Evolutionary conservation across 2,113 vertebrate species (phyloP), one percentile per base, ranked within the genome.

Genomic region (Perccottus glenii): DNA sequence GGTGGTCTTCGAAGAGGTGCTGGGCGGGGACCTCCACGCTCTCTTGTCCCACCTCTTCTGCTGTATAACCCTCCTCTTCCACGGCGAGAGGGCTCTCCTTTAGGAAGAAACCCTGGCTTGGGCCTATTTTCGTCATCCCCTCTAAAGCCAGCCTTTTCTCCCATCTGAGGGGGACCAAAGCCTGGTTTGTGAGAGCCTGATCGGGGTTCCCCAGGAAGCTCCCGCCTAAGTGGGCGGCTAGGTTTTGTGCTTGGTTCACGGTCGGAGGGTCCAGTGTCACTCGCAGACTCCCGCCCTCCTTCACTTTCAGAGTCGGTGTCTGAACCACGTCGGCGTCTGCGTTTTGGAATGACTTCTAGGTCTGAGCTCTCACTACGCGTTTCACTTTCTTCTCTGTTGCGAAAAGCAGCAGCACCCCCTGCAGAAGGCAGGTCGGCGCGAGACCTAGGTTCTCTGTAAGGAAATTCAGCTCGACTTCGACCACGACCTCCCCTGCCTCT

Each of bases 261-360:
- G 82, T 97, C 96, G 0, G 96, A 97, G 3, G 95, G 93, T 43
- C 95, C 94, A 0, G 96, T 97, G 74, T 99, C 98, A 45, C 98
- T 99, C 1, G 98, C 95, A 1, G 97, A 98, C 85, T 99, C 98
- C 0, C 94, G 91, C 33, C 95, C 91, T 19, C 95, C 91, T 86
- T 98, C 98, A 0, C 96, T 99, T 83, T 99, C 98, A n/a, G 98
- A 97, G 80, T 99, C 98, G 0, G 98, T 98, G 88, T 99, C 95
- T 0, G 98, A 99, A 45, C 96, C 97, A 0, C 95, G 92, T 38
- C 96, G 94, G 0, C 98, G 87, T 5, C 96, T 89, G 3, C 98
- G 94, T 74, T 99, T 99, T 0, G 98, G 98, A 71, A 98, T 90
- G 0, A 98, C 95, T 81, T 99, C 97, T 80, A 97, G 96, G 85